Conservation (phyloP, 2,113 vertebrate genomes). For the Cyrtonyx montezumae region DNA sequence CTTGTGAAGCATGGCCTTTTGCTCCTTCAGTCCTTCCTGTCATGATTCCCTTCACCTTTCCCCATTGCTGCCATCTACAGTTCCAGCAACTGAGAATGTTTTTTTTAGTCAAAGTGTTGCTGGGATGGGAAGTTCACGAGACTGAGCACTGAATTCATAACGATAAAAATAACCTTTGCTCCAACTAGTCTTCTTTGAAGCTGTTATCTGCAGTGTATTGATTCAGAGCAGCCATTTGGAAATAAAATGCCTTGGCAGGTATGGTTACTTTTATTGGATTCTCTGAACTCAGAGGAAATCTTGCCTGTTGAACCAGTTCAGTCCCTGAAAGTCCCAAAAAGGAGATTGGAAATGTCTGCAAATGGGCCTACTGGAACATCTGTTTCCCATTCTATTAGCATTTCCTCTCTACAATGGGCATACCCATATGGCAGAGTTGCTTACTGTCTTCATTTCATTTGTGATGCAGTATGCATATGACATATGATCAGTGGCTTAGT, state of each 20-base stretch:
- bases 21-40: neutral
- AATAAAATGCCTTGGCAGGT: neutral
- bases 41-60: neutral
- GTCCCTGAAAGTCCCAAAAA: neutral
- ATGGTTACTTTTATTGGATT: neutral
- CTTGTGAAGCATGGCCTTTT: neutral
- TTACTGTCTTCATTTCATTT: neutral
- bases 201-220: neutral
- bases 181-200: neutral
- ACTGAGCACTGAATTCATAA: neutral
- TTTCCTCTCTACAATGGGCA: neutral
- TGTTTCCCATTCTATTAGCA: neutral
- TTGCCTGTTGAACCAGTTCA: neutral
- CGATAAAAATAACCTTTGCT: slow-evolving; percentile 3
- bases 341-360: neutral
- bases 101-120: neutral
- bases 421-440: neutral
- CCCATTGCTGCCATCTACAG: neutral
- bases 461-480: neutral
- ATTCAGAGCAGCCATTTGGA: neutral
- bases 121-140: neutral
- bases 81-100: neutral
- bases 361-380: neutral
- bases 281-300: slow-evolving; percentile 1
- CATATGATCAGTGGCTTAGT: neutral